These are phyloP conservation scores for Syndactyla subalaris DNA, from an alignment of 2,797 vertebrate genomes.

Conservation along the genomic window DNA sequence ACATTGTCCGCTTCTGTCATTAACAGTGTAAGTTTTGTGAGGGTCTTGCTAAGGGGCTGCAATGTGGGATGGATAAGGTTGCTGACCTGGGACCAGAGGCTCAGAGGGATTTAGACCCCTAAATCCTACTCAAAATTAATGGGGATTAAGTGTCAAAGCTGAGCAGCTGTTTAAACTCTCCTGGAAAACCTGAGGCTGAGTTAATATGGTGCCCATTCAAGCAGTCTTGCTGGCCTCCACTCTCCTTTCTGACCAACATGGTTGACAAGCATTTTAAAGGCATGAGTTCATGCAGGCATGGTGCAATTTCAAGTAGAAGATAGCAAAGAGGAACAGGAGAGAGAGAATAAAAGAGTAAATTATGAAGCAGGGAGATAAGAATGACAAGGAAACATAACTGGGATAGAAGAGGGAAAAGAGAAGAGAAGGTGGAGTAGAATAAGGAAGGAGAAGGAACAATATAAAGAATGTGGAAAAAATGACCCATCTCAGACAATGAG, in stretches of 20 bases:
- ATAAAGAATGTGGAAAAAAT: neutral
- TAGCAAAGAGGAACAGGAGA: neutral
- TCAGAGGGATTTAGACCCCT: slow-evolving; percentile 12
- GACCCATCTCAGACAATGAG: neutral
- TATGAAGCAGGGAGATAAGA: neutral
- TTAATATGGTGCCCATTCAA: neutral
- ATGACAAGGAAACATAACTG: neutral
- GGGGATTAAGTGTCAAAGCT: slow-evolving; percentile 3
- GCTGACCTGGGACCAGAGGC: neutral
- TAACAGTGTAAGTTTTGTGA: neutral
- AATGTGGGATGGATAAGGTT: neutral
- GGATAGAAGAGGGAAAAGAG: neutral
- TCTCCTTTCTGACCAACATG: neutral
- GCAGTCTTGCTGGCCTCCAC: neutral
- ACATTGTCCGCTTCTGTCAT: neutral
- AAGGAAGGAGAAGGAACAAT: neutral
- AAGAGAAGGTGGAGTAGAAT: neutral
- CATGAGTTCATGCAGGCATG: neutral
- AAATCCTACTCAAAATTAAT: slow-evolving; percentile 34
- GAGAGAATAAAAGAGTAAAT: neutral
- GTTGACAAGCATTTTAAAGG: neutral
- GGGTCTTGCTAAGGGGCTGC: neutral
- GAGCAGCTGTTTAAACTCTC: slow-evolving; percentile 45
- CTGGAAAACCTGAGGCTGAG: neutral
- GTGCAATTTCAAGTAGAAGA: neutral